These are phyloP conservation scores for Ichneumon xanthorius DNA, from an alignment of 2,888 invertebrate genomes.

Conservation along the genomic window DNA sequence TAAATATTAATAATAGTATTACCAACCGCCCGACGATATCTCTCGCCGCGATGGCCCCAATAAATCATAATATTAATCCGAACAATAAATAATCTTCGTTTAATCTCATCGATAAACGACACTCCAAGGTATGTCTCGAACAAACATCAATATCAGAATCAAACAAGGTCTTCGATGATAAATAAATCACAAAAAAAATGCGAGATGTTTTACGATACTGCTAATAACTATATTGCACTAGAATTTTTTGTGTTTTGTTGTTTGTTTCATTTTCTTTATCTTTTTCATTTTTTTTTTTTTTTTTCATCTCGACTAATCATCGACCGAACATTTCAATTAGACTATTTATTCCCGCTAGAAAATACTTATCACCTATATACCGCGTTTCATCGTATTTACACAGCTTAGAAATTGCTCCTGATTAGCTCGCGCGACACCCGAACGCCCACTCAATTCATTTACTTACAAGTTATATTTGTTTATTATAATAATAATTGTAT, in stretches of 20 bases:
- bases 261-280: slow-evolving; percentile 16
- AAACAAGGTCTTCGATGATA: slow-evolving; percentile 65
- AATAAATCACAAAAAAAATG: slow-evolving; percentile 63
- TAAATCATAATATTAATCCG: slow-evolving; percentile 41
- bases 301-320: slow-evolving; percentile 45
- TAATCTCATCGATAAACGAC: slow-evolving; percentile 39
- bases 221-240: slow-evolving; percentile 83
- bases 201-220: slow-evolving; percentile 65
- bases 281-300: slow-evolving; percentile 17
- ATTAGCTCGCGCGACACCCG: slow-evolving; percentile 75
- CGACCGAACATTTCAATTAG: slow-evolving; percentile 63
- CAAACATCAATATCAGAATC: slow-evolving; percentile 32
- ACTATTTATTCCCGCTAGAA: slow-evolving; percentile 67
- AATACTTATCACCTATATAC: slow-evolving; percentile 62
- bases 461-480: slow-evolving; percentile 61
- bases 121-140: slow-evolving; percentile 59
- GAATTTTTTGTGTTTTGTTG: slow-evolving; percentile 69
- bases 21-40: slow-evolving; percentile 48
- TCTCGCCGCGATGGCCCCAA: slow-evolving; percentile 25
- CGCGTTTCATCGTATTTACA: slow-evolving; percentile 74
- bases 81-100: slow-evolving; percentile 53
- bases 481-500: slow-evolving; percentile 65
- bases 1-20: slow-evolving; percentile 52
- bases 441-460: slow-evolving; percentile 62
- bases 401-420: slow-evolving; percentile 81